Base-by-base conservation (phyloP, 2,888 invertebrate genomes). In the Thecophora atra region DNA sequence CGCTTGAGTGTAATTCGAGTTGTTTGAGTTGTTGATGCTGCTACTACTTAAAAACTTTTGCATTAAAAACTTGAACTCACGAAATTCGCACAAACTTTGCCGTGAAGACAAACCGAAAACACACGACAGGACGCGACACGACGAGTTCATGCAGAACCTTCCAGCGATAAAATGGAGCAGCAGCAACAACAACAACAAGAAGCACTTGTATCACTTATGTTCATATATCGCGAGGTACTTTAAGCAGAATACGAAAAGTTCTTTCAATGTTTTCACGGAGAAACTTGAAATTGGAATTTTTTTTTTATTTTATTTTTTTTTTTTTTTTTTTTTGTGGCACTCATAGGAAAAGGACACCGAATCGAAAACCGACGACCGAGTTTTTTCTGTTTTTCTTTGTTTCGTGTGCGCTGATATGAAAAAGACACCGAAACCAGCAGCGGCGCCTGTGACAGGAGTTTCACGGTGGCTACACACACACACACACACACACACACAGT, bases 1-100 rank as follows among this genome's bases (percentile, higher is more conserved):
- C 37, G 37, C 37, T 37, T 47, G 47, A n/a, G 47, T 47, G 30
- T 26, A 26, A 21, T 3, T 58, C 15, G 3, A 13, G 58, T 8
- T 26, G 28, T 21, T 56, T 4, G 19, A 24, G 21, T 58, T 26
- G 17, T 60, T 60, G 60, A 17, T 24, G 44, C 64, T 65, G 47
- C 64, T 37, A 24, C 54, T 68, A 30, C 66, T 67, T 67, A 56
- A 68, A 68, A 68, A 68, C 67, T 68, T 68, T 68, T 56, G 37
- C 67, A 68, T 68, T 68, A 68, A 68, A 68, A 68, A 68, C 56
- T 68, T 68, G 42, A 15, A 51, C 51, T 47, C 51, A 26, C 51
- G 26, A 65, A 65, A 65, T 65, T 65, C n/a, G 21, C 65, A 65
- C 47, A 65, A 47, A 65, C 26, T 19, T 28, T 26, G 7, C 11